Conservation (phyloP, 2,113 vertebrate species). For the Xerus inauris region DNA sequence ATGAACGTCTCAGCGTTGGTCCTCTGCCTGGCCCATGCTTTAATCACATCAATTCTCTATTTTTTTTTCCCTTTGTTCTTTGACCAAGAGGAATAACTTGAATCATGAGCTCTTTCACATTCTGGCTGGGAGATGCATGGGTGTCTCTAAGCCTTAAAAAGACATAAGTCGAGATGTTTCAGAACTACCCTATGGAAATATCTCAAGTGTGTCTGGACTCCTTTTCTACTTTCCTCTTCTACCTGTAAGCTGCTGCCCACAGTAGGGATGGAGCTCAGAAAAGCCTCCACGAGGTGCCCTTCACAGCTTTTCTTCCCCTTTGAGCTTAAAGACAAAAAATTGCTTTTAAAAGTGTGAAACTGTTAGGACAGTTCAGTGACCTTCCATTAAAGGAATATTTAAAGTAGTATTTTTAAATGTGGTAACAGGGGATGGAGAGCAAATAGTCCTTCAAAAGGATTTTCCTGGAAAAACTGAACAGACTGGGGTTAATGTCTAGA, state of each 20-base stretch:
- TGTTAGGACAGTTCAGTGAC: slow-evolving; percentile 12
- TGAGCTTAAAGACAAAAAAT: slow-evolving; percentile 23
- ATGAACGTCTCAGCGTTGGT: background rate
- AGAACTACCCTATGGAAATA: background rate
- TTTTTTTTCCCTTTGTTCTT: background rate
- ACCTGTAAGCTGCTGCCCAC: background rate
- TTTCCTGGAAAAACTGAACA: slow-evolving; percentile 67
- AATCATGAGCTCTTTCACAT: background rate
- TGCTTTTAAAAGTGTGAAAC: background rate
- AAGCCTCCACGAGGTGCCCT: background rate
- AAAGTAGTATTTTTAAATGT: slow-evolving; percentile 51
- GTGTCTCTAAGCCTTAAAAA: background rate
- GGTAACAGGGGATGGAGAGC: slow-evolving; percentile 29
- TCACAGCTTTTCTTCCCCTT: background rate
- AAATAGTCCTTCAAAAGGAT: slow-evolving; percentile 51
- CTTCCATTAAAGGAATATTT: slow-evolving; percentile 36
- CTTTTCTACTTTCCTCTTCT: background rate
- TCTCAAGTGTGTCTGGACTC: background rate
- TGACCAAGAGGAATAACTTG: background rate
- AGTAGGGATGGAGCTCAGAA: slow-evolving; percentile 20
- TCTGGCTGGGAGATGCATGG: background rate
- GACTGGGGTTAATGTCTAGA: slow-evolving; percentile 65
- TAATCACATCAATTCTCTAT: background rate
- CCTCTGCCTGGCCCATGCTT: background rate
- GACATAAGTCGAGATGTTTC: background rate